Evolutionary conservation across 2,113 vertebrate genomes (phyloP).

Genomic region (Zapornia atra): DNA sequence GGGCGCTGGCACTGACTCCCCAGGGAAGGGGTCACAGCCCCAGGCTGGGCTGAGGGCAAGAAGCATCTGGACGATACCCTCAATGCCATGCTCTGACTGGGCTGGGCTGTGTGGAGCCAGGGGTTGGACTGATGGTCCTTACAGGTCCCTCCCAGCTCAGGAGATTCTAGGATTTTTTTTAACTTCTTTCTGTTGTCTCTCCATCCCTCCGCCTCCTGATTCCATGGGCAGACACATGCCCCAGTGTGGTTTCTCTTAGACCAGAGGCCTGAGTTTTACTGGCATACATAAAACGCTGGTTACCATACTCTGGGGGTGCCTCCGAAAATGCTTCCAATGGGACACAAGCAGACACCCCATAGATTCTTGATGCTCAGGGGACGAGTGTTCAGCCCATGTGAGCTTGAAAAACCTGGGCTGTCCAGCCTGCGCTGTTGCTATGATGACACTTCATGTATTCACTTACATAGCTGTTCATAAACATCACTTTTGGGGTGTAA

Average conservation of each 20-base stretch:
- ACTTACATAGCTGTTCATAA: neutral
- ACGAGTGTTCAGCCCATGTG: accelerated
- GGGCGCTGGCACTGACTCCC: too few species aligned
- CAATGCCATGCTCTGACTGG: too few species aligned
- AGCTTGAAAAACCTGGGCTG: neutral
- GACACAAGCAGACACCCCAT: neutral
- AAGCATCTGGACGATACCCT: too few species aligned
- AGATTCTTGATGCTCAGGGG: neutral
- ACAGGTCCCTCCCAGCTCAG: too few species aligned
- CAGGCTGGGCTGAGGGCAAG: too few species aligned
- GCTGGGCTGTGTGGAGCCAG: too few species aligned
- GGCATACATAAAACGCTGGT: neutral
- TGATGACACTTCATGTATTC: neutral
- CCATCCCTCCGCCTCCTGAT: neutral
- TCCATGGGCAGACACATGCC: neutral
- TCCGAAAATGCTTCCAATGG: neutral
- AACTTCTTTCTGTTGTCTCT: neutral
- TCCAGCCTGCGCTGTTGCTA: neutral
- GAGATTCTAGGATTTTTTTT: neutral
- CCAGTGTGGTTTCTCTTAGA: neutral
- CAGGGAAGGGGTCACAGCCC: too few species aligned
- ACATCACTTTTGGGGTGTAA: neutral
- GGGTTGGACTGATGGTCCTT: too few species aligned
- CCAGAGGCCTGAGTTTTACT: neutral
- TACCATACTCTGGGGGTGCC: neutral